These are phyloP conservation scores for Leuciscus idus DNA, from an alignment of 2,113 vertebrate genomes.

Conservation along the genomic window DNA sequence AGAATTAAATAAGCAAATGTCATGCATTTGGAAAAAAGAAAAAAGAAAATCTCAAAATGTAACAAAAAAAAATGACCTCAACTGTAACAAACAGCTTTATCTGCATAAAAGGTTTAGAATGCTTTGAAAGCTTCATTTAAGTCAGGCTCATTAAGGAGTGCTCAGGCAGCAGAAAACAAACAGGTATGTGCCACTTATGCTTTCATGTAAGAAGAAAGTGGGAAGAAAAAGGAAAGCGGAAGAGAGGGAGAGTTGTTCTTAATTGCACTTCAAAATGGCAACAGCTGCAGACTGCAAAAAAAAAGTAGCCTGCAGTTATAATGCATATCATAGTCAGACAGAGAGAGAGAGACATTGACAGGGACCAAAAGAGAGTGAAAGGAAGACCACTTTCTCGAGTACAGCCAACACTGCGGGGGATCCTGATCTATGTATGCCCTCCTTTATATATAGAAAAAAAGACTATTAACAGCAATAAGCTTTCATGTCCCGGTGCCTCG, in stretches of 20 bases:
- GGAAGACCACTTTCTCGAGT: slow-evolving; percentile 57
- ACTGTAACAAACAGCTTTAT: slow-evolving; percentile 20
- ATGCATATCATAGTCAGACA: slow-evolving; percentile 59
- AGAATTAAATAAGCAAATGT: background rate
- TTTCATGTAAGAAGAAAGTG: slow-evolving; percentile 55
- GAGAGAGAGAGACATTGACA: slow-evolving; percentile 50
- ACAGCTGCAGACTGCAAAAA: slow-evolving; percentile 51
- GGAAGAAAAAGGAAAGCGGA: slow-evolving; percentile 47
- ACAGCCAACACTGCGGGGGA: slow-evolving; percentile 54
- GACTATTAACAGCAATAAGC: slow-evolving; percentile 56
- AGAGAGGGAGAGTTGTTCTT: slow-evolving; percentile 35
- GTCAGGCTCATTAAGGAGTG: slow-evolving; percentile 62
- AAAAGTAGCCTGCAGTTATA: slow-evolving; percentile 62
- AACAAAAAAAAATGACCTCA: background rate
- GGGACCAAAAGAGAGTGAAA: slow-evolving; percentile 14
- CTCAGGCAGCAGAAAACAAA: slow-evolving; percentile 51
- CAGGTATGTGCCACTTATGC: slow-evolving; percentile 64
- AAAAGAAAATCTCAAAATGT: background rate
- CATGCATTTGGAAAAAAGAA: background rate
- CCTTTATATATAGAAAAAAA: slow-evolving; percentile 56
- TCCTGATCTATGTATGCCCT: slow-evolving; percentile 60
- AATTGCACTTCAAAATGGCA: slow-evolving; percentile 69
- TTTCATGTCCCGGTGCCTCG: slow-evolving; percentile 60
- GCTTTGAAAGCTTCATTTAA: slow-evolving; percentile 51
- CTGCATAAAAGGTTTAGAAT: background rate